Conservation (phyloP, 2,113 vertebrate genomes). For the Oncorhynchus nerka region DNA sequence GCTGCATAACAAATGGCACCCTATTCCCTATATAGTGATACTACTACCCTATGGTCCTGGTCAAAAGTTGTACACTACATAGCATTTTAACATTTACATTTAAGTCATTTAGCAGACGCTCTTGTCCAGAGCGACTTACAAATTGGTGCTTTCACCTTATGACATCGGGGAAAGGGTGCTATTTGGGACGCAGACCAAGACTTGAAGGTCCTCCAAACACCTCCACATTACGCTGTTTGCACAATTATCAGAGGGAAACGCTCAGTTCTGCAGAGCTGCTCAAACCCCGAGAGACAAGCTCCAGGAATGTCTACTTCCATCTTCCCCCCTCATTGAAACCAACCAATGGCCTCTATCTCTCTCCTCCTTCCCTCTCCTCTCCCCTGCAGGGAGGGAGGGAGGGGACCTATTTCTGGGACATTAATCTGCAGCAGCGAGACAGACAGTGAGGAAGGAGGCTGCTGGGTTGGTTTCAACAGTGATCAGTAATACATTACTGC, state of each 20-base stretch:
- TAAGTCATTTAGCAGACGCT: too few species aligned
- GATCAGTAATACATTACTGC: slow-evolving; percentile 38
- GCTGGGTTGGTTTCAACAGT: slow-evolving; percentile 10
- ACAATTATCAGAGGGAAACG: background rate
- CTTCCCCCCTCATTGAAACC: too few species aligned
- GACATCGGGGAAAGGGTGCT: too few species aligned
- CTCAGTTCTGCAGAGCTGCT: background rate
- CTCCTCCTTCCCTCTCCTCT: background rate
- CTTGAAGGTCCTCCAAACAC: slow-evolving; percentile 5
- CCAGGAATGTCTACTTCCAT: background rate
- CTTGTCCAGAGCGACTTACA: too few species aligned
- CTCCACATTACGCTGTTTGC: background rate
- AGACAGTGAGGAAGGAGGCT: background rate
- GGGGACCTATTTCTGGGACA: slow-evolving; percentile 10
- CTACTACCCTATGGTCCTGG: too few species aligned
- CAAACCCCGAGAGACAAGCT: background rate
- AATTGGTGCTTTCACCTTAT: too few species aligned
- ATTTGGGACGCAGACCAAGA: too few species aligned
- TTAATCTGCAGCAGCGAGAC: slow-evolving; percentile 34
- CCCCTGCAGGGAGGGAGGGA: background rate
- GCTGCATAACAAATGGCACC: too few species aligned
- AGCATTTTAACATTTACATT: too few species aligned
- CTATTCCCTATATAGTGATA: too few species aligned
- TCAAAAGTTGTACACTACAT: too few species aligned
- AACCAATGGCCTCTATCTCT: background rate